phyloP scores from a whole-genome alignment of 2,113 vertebrate species.

The Drymodes brunneopygia region DNA sequence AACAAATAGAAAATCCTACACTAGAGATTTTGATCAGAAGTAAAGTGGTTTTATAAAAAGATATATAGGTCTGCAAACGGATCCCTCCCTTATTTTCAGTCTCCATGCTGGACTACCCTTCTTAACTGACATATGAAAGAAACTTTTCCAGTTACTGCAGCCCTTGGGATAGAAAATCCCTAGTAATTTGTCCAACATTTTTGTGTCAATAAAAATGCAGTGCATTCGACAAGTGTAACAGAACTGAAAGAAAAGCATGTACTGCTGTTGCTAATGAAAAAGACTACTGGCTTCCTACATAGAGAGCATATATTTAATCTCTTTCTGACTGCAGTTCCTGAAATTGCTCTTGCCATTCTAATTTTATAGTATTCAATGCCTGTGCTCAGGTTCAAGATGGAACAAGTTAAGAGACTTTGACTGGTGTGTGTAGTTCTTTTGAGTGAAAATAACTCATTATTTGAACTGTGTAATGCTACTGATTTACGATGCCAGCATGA shows the following conservation, averaged over 20 bases:
- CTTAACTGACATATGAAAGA: background rate
- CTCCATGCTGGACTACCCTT: background rate
- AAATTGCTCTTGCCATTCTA: background rate
- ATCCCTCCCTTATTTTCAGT: background rate
- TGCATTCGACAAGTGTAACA: background rate
- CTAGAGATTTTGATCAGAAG: constrained; percentile 10
- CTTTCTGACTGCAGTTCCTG: background rate
- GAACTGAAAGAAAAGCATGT: background rate
- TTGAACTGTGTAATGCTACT: background rate
- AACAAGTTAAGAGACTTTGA: background rate
- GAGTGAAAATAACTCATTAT: background rate
- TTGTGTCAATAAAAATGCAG: background rate
- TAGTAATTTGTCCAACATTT: background rate
- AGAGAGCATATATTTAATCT: background rate
- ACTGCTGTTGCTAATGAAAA: background rate
- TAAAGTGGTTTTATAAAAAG: background rate
- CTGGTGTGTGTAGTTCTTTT: background rate
- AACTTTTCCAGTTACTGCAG: background rate
- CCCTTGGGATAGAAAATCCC: background rate
- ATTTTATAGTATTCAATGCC: background rate
- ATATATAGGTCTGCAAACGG: background rate
- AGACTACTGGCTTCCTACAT: background rate
- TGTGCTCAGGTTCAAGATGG: background rate
- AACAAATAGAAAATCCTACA: background rate
- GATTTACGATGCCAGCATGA: background rate